Conservation (phyloP, 1,140 invertebrate species). For the Hormaphis cornu region DNA sequence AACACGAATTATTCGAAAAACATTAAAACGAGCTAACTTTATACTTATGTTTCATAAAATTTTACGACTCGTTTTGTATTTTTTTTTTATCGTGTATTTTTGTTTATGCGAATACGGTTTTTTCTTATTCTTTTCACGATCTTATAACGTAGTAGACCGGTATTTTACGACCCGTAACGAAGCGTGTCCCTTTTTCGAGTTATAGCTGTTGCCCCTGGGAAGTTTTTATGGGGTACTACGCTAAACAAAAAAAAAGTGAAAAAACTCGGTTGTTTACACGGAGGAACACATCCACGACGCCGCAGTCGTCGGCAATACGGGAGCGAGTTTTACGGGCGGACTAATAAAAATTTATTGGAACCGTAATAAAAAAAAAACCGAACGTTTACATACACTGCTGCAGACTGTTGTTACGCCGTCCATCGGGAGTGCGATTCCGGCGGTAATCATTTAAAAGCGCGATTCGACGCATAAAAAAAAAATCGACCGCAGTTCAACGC, state of each 20-base stretch:
- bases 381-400: background rate
- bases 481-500: background rate
- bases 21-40: constrained; percentile 29
- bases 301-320: background rate
- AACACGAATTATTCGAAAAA: constrained; percentile 30
- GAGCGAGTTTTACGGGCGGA: constrained; percentile 15
- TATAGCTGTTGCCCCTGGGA: constrained; percentile 4
- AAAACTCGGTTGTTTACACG: constrained; percentile 23
- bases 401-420: background rate
- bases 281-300: background rate
- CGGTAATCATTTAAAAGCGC: constrained; percentile 2
- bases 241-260: background rate
- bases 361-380: constrained; percentile 18
- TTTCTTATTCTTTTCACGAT: constrained; percentile 18
- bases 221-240: constrained; percentile 1
- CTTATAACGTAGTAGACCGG: background rate
- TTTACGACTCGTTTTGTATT: constrained; percentile 17
- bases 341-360: constrained; percentile 28
- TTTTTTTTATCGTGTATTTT: background rate
- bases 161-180: constrained; percentile 28
- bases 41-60: constrained; percentile 29
- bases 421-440: background rate
- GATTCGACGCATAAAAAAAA: background rate
- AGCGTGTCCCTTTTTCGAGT: constrained; percentile 19
- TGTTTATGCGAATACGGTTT: background rate